A percentile compares a stretch with the other conserved stretches of the same genome.
Conservation (phyloP, 2,113 vertebrate genomes). For the Podocnemis expansa region DNA sequence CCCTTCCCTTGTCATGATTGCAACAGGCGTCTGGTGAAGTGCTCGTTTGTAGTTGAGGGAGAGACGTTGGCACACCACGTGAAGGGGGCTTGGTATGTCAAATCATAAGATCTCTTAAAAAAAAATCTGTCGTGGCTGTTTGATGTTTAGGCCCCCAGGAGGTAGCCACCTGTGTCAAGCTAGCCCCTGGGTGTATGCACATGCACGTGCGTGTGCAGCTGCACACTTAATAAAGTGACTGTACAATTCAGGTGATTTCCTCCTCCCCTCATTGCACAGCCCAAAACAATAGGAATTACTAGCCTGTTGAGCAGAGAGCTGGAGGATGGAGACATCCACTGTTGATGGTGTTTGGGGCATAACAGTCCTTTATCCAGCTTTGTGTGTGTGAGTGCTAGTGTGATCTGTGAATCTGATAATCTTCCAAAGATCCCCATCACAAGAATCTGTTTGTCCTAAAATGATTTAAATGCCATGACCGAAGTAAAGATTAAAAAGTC, state of each 20-base stretch:
- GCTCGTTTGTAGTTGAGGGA: not conserved
- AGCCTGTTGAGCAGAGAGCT: not conserved
- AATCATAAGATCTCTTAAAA: not conserved
- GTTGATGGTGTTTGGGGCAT: not conserved
- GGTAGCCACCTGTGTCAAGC: not conserved
- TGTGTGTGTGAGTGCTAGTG: not conserved
- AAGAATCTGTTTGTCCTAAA: not conserved
- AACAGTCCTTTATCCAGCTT: not conserved
- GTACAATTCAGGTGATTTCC: not conserved
- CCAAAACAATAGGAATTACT: not conserved
- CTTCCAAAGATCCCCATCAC: not conserved
- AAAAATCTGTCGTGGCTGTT: not conserved
- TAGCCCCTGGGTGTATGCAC: not conserved
- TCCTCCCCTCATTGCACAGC: not conserved
- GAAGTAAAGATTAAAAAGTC: not conserved
- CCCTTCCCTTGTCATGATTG: not conserved
- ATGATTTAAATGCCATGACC: not conserved
- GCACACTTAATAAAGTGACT: not conserved
- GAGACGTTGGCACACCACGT: too few species aligned
- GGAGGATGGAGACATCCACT: not conserved
- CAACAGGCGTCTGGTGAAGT: not conserved
- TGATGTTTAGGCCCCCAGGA: not conserved
- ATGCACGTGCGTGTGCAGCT: too few species aligned
- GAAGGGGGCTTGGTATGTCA: not conserved
- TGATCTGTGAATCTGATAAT: not conserved